Base-by-base conservation (phyloP, 2,797 vertebrate species). In the Cynopterus sphinx region DNA sequence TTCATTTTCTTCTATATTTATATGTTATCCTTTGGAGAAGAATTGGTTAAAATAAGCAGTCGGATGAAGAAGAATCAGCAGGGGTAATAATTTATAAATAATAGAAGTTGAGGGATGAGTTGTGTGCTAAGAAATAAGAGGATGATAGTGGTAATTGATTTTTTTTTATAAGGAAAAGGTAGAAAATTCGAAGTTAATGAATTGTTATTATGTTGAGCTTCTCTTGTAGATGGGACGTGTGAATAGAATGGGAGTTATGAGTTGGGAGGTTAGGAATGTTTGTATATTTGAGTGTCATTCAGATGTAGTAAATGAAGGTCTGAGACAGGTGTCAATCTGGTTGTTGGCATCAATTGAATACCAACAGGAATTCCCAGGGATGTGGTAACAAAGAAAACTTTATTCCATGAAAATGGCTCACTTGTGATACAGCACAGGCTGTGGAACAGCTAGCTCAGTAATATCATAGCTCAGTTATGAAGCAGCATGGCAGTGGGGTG, bases 251-350 rank as follows among this genome's bases (percentile, higher is more conserved):
- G 53, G 51, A 94, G 49, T 73, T 89, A 36, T 16, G 31, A 82
- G 49, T 19, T 75, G 41, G 33, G 55, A 67, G 86, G 9, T 93
- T 85, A 78, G 70, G 65, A 86, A 51, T 16, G 22, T 81, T 49
- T 95, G 9, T 84, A 65, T 53, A 85, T 77, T 81, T 85, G 68
- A 85, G n/a, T 91, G 71, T 87, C 87, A 49, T 91, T 97, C 59
- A 67, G 41, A 73, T 81, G 21, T 81, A 81, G 70, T 71, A 78
- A 61, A 3, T 59, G 70, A 92, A 74, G 13, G 9, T 67, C 6
- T 74, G 41, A 87, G 53, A 82, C 33, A 55, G 24, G 59, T 31
- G 59, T 31, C 59, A 61, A 31, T 12, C 59, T 61, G 59, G 59
- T 15, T 61, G 59, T 61, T 61, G 59, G 59, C 59, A 61, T 61